These are phyloP conservation scores for Leptinotarsa undecemlineata DNA, from an alignment of 1,140 invertebrate species.

Conservation along the genomic window DNA sequence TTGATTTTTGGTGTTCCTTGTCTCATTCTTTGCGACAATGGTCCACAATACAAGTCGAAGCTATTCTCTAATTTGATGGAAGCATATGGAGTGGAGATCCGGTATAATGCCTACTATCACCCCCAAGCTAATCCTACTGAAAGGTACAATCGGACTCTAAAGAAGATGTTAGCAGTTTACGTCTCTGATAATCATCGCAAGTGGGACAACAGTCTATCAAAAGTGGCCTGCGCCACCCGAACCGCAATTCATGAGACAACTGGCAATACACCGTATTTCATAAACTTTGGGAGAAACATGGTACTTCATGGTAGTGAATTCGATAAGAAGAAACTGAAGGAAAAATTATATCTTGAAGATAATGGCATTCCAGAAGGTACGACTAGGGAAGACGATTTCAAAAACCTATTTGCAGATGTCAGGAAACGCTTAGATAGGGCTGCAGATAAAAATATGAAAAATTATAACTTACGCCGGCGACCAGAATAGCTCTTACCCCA, in stretches of 20 bases:
- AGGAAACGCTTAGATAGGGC: neutral
- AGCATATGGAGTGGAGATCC: slow-evolving; percentile 25
- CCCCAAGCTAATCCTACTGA: slow-evolving; percentile 39
- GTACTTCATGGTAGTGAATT: slow-evolving; percentile 20
- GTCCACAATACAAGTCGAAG: slow-evolving; percentile 34
- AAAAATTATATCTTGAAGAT: neutral
- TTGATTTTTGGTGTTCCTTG: slow-evolving; percentile 34
- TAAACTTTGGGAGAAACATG: slow-evolving; percentile 41
- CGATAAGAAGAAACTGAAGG: neutral
- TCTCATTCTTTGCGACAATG: slow-evolving; percentile 43
- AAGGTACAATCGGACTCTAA: slow-evolving; percentile 49
- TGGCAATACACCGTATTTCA: slow-evolving; percentile 41
- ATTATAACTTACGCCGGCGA: neutral
- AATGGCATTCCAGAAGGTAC: neutral
- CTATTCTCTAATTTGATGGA: slow-evolving; percentile 30
- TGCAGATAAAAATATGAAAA: neutral
- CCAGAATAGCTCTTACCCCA: slow-evolving; percentile 1
- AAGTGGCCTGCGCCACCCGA: slow-evolving; percentile 43
- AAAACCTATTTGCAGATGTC: neutral
- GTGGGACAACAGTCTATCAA: slow-evolving; percentile 47
- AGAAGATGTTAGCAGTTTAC: slow-evolving; percentile 46
- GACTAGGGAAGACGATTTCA: neutral
- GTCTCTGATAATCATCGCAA: slow-evolving; percentile 44
- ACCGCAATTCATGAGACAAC: slow-evolving; percentile 47
- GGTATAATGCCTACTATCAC: slow-evolving; percentile 43